Evolutionary conservation across 2,888 invertebrate genomes (phyloP).

Genomic region (Coenonympha glycerion): DNA sequence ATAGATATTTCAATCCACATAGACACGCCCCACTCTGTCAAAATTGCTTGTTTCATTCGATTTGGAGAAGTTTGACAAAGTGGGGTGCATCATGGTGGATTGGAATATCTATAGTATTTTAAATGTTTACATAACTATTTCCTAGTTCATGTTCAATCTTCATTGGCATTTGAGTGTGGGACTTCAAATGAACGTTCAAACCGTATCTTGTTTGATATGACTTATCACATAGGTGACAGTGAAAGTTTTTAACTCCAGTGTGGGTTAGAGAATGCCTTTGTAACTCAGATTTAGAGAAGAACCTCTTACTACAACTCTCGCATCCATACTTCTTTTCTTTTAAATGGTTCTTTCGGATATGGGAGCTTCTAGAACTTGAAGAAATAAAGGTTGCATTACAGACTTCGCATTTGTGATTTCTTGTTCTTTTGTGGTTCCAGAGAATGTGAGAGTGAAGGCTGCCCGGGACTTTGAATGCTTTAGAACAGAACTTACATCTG

Average conservation of each 20-base stretch:
- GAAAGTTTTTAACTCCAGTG: constrained; percentile 68
- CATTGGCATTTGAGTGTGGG: constrained; percentile 48
- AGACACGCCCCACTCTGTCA: no score
- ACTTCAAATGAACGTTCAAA: constrained; percentile 66
- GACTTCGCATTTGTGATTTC: constrained; percentile 66
- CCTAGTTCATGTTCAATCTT: constrained; percentile 39
- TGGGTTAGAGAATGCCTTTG: constrained; percentile 66
- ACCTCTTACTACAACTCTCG: constrained; percentile 63
- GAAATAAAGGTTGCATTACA: constrained; percentile 69
- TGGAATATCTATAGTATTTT: no score
- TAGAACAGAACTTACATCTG: constrained; percentile 67
- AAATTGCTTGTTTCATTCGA: no score
- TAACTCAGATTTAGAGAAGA: constrained; percentile 66
- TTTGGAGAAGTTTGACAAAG: no score
- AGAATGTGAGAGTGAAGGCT: constrained; percentile 63
- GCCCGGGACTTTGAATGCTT: constrained; percentile 68
- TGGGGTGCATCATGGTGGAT: no score
- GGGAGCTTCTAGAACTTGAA: constrained; percentile 63
- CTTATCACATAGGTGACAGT: constrained; percentile 67
- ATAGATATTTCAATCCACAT: no score
- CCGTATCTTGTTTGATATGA: constrained; percentile 70
- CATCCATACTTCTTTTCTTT: constrained; percentile 70
- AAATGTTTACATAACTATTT: constrained; percentile 19
- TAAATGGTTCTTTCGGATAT: constrained; percentile 65
- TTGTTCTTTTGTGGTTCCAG: constrained; percentile 68